Evolutionary conservation across 2,797 vertebrate genomes (phyloP).

Genomic region (Chaunax sp.): DNA sequence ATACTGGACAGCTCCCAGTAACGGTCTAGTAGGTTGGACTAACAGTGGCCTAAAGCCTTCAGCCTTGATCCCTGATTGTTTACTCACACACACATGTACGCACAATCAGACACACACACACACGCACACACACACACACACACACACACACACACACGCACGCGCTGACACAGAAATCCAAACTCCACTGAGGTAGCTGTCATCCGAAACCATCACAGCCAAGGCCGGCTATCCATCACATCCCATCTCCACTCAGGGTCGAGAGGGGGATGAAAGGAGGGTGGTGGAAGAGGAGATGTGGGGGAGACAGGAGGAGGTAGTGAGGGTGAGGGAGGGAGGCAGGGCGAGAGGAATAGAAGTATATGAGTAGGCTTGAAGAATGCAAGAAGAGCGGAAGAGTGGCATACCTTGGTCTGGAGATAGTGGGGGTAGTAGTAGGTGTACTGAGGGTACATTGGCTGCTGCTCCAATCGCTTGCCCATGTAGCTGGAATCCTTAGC

Average conservation of each 20-base stretch:
- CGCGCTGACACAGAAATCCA: constrained; percentile 56
- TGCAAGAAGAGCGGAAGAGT: constrained; percentile 46
- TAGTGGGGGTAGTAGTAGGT: constrained; percentile 98
- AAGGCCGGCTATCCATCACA: constrained; percentile 75
- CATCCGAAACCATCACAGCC: constrained; percentile 68
- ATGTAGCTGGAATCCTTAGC: constrained; percentile 98
- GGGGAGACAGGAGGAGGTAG: background rate
- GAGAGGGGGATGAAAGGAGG: constrained; percentile 38
- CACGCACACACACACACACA: constrained; percentile 32
- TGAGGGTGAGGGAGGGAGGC: constrained; percentile 22
- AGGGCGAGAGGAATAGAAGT: constrained; percentile 45
- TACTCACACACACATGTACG: constrained; percentile 30
- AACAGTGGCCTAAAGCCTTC: constrained; percentile 43
- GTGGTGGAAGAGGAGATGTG: background rate
- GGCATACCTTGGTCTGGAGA: constrained; percentile 96
- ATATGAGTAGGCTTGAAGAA: constrained; percentile 55
- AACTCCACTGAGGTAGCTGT: constrained; percentile 65
- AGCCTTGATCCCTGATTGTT: constrained; percentile 63
- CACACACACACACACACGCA: constrained; percentile 19
- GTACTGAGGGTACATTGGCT: constrained; percentile 99
- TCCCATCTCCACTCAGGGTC: constrained; percentile 68
- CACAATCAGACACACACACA: background rate
- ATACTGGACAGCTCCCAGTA: constrained; percentile 60
- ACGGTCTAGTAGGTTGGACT: constrained; percentile 41
- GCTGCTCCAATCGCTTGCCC: constrained; percentile 99